Conservation (phyloP, 2,113 vertebrate species). For the Sardina pilchardus region DNA sequence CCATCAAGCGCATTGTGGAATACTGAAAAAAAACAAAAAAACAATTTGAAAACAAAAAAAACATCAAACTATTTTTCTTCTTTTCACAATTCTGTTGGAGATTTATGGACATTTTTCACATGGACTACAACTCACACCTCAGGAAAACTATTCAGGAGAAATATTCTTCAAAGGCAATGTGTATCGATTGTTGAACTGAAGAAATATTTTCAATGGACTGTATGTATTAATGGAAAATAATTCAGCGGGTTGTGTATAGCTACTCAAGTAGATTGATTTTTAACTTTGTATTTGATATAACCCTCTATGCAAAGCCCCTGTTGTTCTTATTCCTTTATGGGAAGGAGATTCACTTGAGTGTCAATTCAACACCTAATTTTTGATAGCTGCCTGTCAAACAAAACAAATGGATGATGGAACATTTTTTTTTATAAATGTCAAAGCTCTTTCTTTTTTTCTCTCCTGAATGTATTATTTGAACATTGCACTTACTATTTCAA, state of each 20-base stretch:
- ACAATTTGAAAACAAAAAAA: background rate
- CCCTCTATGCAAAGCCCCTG: background rate
- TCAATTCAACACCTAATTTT: background rate
- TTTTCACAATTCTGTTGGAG: background rate
- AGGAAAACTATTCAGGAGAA: background rate
- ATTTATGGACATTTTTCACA: background rate
- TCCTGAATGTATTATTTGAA: background rate
- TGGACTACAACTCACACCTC: background rate
- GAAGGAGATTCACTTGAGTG: background rate
- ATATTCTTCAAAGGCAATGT: background rate
- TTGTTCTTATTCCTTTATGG: background rate
- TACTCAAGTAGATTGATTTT: background rate
- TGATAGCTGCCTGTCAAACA: background rate
- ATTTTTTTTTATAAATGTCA: no score
- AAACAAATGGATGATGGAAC: no score
- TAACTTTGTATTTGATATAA: background rate
- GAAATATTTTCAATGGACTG: no score
- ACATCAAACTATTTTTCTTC: background rate
- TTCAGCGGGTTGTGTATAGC: background rate
- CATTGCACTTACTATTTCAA: no score
- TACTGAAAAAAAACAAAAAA: conserved; percentile 36
- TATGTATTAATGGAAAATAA: background rate
- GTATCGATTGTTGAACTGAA: background rate
- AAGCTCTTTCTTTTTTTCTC: background rate
- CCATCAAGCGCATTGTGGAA: conserved; percentile 64